Base-by-base conservation (phyloP, 2,888 invertebrate species). In the Leptodirus hochenwartii region DNA sequence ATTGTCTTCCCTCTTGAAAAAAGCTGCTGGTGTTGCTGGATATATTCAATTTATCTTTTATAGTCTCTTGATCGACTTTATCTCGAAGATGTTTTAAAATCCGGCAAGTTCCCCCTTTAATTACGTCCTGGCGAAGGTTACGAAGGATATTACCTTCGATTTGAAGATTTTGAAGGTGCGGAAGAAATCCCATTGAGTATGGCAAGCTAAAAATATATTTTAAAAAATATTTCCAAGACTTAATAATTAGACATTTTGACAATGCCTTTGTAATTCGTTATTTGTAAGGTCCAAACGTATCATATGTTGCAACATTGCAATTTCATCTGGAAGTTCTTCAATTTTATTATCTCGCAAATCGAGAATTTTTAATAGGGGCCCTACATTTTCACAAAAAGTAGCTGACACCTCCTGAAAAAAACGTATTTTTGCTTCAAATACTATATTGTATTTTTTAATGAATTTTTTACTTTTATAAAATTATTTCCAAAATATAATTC, bases 91-190 rank as follows among this genome's bases (percentile, higher is more conserved):
- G 80, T 49, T 77, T 77, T 50, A 90, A 64, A 47, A 91, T 68
- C 34, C 82, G 58, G 22, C 66, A 64, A 1, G 87, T 84, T n/a
- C 90, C 90, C 34, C 81, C 73, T 47, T 75, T 69, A 30, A 90
- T 62, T 32, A 91, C 69, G 51, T 90, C 90, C 34, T 77, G 66
- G 17, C 90, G 60, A 15, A 91, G 73, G 30, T 73, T 73, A 43
- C 77, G 69, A 40, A 90, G 59, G 43, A 78, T 77, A 57, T 91
- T 91, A 4, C 90, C 90, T 40, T 87, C 82, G 44, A 90, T 63
- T 37, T 72, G 73, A 29, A 91, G 62, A 40, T 77, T 77, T 44
- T 82, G 80, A 33, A 91, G 58, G 47, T 84, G 78, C 0, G 77
- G 71, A 42, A 91, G 60, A 2, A 66, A 53, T 13, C 74, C 64